Evolutionary conservation across 2,888 invertebrate species (phyloP).

Genomic region (Sinopyrophorus schimmeli): DNA sequence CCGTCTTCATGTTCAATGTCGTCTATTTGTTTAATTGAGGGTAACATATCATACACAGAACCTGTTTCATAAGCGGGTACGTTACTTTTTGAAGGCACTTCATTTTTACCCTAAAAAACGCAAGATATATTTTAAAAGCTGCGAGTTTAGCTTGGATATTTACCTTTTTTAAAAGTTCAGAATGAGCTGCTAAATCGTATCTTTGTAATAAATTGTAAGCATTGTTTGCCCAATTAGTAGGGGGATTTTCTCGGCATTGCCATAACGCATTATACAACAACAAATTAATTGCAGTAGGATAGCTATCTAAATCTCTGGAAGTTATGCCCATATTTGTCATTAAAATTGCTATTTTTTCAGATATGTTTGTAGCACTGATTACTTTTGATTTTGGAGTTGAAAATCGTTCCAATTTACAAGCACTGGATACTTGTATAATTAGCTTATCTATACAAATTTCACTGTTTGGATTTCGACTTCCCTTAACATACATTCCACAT

Average conservation of each 20-base stretch:
- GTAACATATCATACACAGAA: conserved; percentile 42
- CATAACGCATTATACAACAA: conserved; percentile 71
- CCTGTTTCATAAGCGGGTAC: conserved; percentile 22
- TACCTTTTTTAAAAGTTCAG: conserved; percentile 49
- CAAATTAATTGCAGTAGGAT: conserved; percentile 73
- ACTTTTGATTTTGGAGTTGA: conserved; percentile 35
- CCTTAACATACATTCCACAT: conserved; percentile 40
- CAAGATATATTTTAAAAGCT: background rate
- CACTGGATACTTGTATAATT: conserved; percentile 32
- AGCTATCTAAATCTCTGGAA: conserved; percentile 68
- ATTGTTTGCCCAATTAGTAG: conserved; percentile 70
- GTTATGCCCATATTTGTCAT: conserved; percentile 64
- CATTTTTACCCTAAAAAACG: conserved; percentile 24
- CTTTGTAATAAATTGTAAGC: conserved; percentile 74
- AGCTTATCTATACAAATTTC: conserved; percentile 40
- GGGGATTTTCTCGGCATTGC: conserved; percentile 71
- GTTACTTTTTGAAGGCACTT: conserved; percentile 31
- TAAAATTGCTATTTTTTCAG: conserved; percentile 58
- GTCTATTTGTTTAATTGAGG: conserved; percentile 44
- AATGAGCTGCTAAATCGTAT: conserved; percentile 69
- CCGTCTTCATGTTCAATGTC: conserved; percentile 65
- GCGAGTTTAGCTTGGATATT: background rate
- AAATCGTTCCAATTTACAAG: conserved; percentile 47
- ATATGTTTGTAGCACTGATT: conserved; percentile 38
- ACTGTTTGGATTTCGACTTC: conserved; percentile 18